phyloP scores from a whole-genome alignment of 2,113 vertebrate species.

The Pteropus alecto region DNA sequence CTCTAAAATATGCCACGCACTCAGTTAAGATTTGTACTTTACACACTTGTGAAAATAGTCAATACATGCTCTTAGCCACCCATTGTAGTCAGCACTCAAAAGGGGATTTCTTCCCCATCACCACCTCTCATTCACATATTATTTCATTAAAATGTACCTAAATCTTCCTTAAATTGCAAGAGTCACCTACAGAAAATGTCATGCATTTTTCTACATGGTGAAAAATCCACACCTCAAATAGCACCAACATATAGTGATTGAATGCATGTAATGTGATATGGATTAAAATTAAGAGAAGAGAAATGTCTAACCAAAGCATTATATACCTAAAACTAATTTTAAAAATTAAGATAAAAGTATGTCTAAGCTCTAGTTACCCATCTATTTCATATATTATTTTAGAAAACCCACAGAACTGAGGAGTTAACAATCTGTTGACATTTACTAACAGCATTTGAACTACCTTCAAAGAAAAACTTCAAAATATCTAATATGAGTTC shows the following conservation, averaged over 20 bases:
- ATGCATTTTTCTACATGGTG: background rate
- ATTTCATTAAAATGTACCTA: background rate
- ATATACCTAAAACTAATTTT: too few relatives aligned
- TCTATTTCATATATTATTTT: conserved; percentile 24
- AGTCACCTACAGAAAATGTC: background rate
- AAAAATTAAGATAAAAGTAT: background rate
- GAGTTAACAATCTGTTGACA: background rate
- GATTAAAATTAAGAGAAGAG: conserved; percentile 6
- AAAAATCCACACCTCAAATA: background rate
- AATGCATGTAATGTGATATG: background rate
- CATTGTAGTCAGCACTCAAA: conserved; percentile 1
- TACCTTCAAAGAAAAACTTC: background rate
- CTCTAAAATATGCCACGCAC: background rate
- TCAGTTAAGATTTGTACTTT: background rate
- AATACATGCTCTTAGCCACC: background rate
- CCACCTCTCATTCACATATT: background rate
- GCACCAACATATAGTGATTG: background rate
- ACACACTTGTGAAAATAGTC: background rate
- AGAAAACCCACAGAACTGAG: background rate
- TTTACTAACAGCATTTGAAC: background rate
- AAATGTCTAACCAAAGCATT: too few relatives aligned
- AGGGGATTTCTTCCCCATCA: background rate
- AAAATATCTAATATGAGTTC: background rate
- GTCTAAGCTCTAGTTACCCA: background rate
- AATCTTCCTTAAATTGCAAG: background rate